Evolutionary conservation across 2,888 invertebrate genomes (phyloP), one percentile per base, ranked within the genome.

Genomic region (Plemyria rubiginata): DNA sequence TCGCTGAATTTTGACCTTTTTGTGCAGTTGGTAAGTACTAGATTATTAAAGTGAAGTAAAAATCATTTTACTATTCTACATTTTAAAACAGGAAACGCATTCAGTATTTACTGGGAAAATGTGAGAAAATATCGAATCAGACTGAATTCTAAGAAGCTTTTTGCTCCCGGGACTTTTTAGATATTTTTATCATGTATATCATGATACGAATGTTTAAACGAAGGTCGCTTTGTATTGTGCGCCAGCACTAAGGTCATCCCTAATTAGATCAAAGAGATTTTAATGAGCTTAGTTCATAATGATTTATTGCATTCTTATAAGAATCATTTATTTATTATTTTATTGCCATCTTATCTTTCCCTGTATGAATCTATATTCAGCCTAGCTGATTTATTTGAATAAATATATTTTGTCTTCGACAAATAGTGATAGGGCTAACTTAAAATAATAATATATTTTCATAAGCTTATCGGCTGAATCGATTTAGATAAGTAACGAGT

Each of bases 191-290:
- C 48, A 54, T 46, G 43, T 62, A 54, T 54, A 50, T 50, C 54
- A 49, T 28, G 62, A 48, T n/a, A 22, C 29, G 54, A 22, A 22
- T 22, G 22, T 22, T 22, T 22, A 3, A 22, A 22, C 22, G 22
- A 22, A 63, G 57, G 57, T 54, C 32, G 32, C 22, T 32, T 54
- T 41, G 28, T 43, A 32, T 55, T 57, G 49, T 64, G 64, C 64
- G 52, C 64, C 64, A 60, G 52, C 64, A 64, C 64, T 50, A 60
- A 22, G 29, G 15, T 49, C 36, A 22, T 45, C 36, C 43, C 32
- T 60, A 51, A 59, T 64, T 60, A 64, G 64, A 64, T 64, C 64
- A 60, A 56, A 64, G 38, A 53, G 38, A 54, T 13, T 4, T 36
- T 58, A 15, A 59, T 46, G 52, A 29, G n/a, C 16, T 38, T 49